Evolutionary conservation across 2,888 invertebrate species (phyloP).

Genomic region (Melanargia galathea): DNA sequence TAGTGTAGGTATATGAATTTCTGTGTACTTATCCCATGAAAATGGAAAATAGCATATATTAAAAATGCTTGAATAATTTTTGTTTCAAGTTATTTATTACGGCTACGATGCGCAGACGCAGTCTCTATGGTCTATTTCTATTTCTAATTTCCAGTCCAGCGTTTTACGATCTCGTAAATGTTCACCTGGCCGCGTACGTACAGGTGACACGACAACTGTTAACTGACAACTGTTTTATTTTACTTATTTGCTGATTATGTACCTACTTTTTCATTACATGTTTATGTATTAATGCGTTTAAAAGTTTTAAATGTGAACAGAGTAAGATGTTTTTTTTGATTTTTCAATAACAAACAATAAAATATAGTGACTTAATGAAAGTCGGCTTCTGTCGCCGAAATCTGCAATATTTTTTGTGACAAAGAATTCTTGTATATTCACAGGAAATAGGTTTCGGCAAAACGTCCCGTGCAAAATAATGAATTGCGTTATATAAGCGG

Average conservation of each 20-base stretch:
- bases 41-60: no score
- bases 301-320: no score
- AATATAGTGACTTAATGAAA: no score
- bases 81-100: not conserved
- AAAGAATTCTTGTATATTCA: no score
- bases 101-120: constrained; percentile 2
- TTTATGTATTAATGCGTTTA: not conserved
- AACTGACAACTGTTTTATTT: constrained; percentile 20
- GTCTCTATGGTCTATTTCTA: constrained; percentile 20
- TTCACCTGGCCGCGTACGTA: constrained; percentile 52
- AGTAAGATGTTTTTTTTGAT: no score
- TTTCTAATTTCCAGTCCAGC: constrained; percentile 32
- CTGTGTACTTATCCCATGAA: no score
- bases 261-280: not conserved
- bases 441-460: no score
- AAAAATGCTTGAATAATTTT: not conserved
- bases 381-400: no score
- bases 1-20: no score
- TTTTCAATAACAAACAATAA: no score
- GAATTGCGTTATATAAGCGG: constrained; percentile 4
- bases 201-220: constrained; percentile 28
- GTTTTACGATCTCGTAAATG: constrained; percentile 57
- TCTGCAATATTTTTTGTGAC: no score
- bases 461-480: not conserved
- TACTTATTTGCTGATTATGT: constrained; percentile 14